Percentiles rank a stretch among this genome's conserved stretches.
These are phyloP conservation scores for Lordiphosa andalusiaca DNA, from an alignment of 2,888 invertebrate species.

Conservation along the genomic window DNA sequence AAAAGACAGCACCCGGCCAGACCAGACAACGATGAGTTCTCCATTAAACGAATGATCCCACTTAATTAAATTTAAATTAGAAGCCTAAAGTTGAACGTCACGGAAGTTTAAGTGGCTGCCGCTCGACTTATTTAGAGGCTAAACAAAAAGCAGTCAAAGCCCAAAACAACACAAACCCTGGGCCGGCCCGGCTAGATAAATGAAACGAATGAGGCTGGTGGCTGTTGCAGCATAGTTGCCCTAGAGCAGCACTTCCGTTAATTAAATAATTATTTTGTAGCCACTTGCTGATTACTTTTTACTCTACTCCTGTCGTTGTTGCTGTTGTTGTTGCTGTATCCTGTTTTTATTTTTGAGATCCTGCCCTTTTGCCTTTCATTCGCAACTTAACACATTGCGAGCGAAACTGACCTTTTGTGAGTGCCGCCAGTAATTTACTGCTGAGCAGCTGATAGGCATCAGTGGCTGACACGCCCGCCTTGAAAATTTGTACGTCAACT, in stretches of 20 bases:
- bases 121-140: conserved; percentile 41
- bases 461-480: neutral
- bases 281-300: conserved; percentile 69
- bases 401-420: conserved; percentile 26
- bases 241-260: conserved; percentile 57
- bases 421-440: conserved; percentile 26
- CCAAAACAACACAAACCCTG: conserved; percentile 11
- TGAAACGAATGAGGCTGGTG: conserved; percentile 57
- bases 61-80: conserved; percentile 76
- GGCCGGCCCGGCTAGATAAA: conserved; percentile 51
- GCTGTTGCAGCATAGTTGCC: conserved; percentile 17
- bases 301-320: conserved; percentile 23
- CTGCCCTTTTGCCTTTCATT: conserved; percentile 37
- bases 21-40: conserved; percentile 10
- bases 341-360: conserved; percentile 4
- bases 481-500: conserved; percentile 28
- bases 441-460: conserved; percentile 36
- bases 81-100: conserved; percentile 68
- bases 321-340: conserved; percentile 3
- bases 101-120: conserved; percentile 44
- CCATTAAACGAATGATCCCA: conserved; percentile 53
- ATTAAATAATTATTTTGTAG: conserved; percentile 76
- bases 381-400: conserved; percentile 43
- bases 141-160: conserved; percentile 32
- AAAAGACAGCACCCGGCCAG: neutral